Conservation (phyloP, 1,140 invertebrate species). For the Mylabris phalerata region DNA sequence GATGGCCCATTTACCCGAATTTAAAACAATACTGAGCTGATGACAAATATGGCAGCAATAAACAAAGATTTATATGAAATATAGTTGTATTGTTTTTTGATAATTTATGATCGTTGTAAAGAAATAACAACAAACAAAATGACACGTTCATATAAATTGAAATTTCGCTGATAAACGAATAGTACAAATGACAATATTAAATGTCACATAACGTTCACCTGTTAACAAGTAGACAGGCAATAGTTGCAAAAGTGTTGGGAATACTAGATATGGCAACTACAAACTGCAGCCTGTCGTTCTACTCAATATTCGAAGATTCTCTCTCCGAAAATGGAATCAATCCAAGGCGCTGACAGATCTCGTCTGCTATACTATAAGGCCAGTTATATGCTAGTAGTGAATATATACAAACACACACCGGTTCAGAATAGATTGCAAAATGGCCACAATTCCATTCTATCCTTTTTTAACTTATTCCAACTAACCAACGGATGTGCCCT, state of each 20-base stretch:
- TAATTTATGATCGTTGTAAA: too few relatives aligned
- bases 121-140: too few relatives aligned
- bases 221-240: neutral
- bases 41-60: too few relatives aligned
- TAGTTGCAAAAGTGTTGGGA: neutral
- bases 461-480: neutral
- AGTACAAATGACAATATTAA: neutral
- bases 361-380: conserved; percentile 9
- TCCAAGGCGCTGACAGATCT: conserved; percentile 16
- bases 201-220: neutral
- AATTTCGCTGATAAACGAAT: too few relatives aligned
- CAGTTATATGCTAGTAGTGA: too few relatives aligned
- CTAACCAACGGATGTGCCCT: too few relatives aligned
- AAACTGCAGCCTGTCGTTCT: conserved; percentile 1
- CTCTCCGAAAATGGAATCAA: conserved; percentile 10
- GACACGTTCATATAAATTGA: too few relatives aligned
- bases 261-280: conserved; percentile 8
- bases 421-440: conserved; percentile 12
- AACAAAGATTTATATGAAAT: too few relatives aligned
- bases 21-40: too few relatives aligned
- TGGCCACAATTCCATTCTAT: conserved; percentile 9
- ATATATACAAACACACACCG: neutral
- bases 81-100: too few relatives aligned
- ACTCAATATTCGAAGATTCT: conserved; percentile 17
- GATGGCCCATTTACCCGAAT: too few relatives aligned